A percentile compares a stretch with the other conserved stretches of the same genome.
phyloP scores from a whole-genome alignment of 1,140 invertebrate species.

The Nixonia krombeini region DNA sequence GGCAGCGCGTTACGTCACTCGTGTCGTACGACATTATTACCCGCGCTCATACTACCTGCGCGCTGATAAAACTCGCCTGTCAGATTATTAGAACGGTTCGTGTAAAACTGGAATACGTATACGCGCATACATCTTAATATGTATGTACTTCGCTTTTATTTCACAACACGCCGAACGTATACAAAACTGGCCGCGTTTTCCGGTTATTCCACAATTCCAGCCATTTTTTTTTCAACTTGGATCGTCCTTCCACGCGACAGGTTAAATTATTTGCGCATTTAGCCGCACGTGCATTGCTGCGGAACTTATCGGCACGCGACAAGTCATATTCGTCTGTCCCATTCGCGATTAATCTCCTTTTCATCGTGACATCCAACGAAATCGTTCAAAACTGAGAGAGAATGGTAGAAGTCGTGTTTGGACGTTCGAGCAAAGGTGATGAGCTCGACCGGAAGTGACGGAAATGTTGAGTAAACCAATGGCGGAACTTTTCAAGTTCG shows the following conservation, averaged over 20 bases:
- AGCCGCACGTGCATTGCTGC: too few species aligned
- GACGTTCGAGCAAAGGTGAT: not conserved
- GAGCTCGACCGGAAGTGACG: slow-evolving; percentile 14
- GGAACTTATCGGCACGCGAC: too few species aligned
- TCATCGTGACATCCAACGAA: too few species aligned
- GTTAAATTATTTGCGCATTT: slow-evolving; percentile 45
- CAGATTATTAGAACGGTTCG: slow-evolving; percentile 50
- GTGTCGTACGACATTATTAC: slow-evolving; percentile 57
- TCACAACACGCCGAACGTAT: slow-evolving; percentile 37
- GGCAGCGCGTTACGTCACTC: slow-evolving; percentile 54
- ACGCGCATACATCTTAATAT: slow-evolving; percentile 3
- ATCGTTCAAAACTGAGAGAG: too few species aligned
- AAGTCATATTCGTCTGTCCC: too few species aligned
- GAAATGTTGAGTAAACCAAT: slow-evolving; percentile 10
- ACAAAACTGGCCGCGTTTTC: slow-evolving; percentile 23
- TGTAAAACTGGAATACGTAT: slow-evolving; percentile 47
- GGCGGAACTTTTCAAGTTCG: not conserved
- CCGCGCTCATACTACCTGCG: slow-evolving; percentile 37
- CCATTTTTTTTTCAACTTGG: slow-evolving; percentile 42
- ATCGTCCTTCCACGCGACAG: slow-evolving; percentile 46
- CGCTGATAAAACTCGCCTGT: slow-evolving; percentile 44
- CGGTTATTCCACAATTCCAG: slow-evolving; percentile 44
- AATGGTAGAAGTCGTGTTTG: too few species aligned
- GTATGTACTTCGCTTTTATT: slow-evolving; percentile 24
- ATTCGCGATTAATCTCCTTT: too few species aligned